A percentile compares a stretch with the other conserved stretches of the same genome.
These are phyloP conservation scores for Perizoma affinitatum DNA, from an alignment of 2,888 invertebrate genomes.

Conservation along the genomic window DNA sequence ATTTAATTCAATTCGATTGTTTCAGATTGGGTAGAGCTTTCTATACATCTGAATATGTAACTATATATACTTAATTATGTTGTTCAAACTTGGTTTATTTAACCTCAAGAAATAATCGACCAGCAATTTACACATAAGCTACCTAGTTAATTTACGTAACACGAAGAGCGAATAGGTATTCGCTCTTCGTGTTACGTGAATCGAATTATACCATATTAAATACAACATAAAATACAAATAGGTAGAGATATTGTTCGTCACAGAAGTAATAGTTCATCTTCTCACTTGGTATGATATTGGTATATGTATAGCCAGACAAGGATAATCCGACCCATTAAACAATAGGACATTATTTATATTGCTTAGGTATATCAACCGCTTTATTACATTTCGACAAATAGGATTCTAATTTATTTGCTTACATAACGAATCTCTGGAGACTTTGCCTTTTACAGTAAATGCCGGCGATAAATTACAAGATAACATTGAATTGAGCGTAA, in stretches of 20 bases:
- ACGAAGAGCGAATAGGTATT: too few relatives aligned
- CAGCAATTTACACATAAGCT: background rate
- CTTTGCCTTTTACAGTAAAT: constrained; percentile 35
- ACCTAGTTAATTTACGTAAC: too few relatives aligned
- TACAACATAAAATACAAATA: background rate
- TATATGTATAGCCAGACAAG: constrained; percentile 10
- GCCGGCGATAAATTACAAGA: constrained; percentile 44
- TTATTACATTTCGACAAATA: constrained; percentile 36
- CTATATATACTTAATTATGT: too few relatives aligned
- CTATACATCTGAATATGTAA: background rate
- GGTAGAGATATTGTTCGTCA: constrained; percentile 3
- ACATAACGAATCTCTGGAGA: constrained; percentile 34
- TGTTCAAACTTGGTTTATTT: background rate
- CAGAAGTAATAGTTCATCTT: constrained; percentile 4
- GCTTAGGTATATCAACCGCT: constrained; percentile 15
- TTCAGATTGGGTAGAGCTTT: background rate
- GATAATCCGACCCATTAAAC: constrained; percentile 30
- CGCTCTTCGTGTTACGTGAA: too few relatives aligned
- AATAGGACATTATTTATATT: constrained; percentile 33
- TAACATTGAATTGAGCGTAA: constrained; percentile 44
- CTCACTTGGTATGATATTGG: background rate
- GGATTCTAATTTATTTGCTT: constrained; percentile 44
- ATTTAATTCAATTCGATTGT: background rate
- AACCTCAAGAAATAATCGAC: background rate
- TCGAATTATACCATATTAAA: too few relatives aligned